phyloP scores from a whole-genome alignment of 2,888 invertebrate genomes.

The Drosophila flavopinicola region DNA sequence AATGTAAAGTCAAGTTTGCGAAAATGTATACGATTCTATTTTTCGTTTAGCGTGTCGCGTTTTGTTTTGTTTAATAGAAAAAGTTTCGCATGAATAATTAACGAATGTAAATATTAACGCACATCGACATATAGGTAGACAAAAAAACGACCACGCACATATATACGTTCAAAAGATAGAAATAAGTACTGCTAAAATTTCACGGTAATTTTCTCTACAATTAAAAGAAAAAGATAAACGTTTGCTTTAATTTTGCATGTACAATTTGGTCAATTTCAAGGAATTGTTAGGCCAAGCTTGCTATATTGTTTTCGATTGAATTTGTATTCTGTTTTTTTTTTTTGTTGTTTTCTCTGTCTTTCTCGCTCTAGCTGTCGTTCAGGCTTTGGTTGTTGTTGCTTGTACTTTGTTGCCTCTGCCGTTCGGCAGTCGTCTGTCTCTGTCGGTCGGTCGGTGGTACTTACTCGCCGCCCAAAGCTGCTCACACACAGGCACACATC shows the following conservation, averaged over 20 bases:
- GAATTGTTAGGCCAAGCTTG: constrained; percentile 59
- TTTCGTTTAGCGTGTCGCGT: constrained; percentile 14
- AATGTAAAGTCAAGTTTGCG: constrained; percentile 32
- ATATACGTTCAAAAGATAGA: constrained; percentile 61
- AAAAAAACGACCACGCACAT: constrained; percentile 58
- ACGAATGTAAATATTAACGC: constrained; percentile 47
- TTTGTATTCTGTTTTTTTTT: constrained; percentile 19
- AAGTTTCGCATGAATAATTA: constrained; percentile 39
- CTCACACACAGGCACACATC: constrained; percentile 64
- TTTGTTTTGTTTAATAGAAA: constrained; percentile 29
- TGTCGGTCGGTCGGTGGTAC: constrained; percentile 39
- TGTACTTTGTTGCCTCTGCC: constrained; percentile 32
- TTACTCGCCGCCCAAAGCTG: constrained; percentile 60
- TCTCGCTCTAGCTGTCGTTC: constrained; percentile 3
- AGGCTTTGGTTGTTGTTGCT: constrained; percentile 72
- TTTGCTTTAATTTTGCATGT: constrained; percentile 67
- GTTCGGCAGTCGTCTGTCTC: constrained; percentile 43
- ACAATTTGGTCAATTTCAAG: constrained; percentile 56
- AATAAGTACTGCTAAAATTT: constrained; percentile 74
- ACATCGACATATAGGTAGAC: constrained; percentile 61
- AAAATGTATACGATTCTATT: constrained; percentile 19
- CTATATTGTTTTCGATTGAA: constrained; percentile 35
- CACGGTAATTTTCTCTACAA: constrained; percentile 76
- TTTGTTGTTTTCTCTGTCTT: constrained; percentile 8
- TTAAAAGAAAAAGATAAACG: constrained; percentile 63